These are phyloP conservation scores for Petroica traversi DNA, from an alignment of 2,113 vertebrate species.

Conservation along the genomic window DNA sequence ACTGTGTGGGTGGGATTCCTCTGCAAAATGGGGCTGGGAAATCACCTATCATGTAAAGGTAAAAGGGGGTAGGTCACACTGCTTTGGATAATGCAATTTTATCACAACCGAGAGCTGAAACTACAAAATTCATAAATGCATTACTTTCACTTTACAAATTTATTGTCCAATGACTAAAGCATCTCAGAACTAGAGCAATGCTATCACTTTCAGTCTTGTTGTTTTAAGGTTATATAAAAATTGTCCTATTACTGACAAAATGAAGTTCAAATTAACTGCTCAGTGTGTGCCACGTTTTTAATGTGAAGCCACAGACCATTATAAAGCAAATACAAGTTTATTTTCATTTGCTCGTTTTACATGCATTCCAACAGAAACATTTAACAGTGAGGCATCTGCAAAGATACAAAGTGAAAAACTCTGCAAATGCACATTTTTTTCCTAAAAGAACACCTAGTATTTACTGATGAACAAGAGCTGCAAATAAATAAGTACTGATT, in stretches of 20 bases:
- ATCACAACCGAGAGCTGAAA: background rate
- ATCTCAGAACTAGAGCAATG: background rate
- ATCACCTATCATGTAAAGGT: background rate
- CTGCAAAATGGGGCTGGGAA: background rate
- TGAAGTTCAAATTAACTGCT: background rate
- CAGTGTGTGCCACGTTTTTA: background rate
- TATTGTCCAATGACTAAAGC: background rate
- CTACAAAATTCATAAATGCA: background rate
- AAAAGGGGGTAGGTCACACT: background rate
- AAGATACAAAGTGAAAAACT: background rate
- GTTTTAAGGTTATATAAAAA: background rate
- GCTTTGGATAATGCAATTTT: background rate
- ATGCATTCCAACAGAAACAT: background rate
- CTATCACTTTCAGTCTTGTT: background rate
- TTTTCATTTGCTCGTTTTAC: background rate
- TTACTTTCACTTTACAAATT: background rate
- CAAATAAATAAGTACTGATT: background rate
- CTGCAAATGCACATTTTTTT: background rate
- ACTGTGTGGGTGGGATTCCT: background rate
- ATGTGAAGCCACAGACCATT: background rate
- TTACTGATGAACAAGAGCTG: background rate
- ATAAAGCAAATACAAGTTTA: background rate
- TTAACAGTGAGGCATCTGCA: background rate
- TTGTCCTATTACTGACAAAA: background rate
- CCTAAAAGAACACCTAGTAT: background rate